A percentile compares a stretch with the other conserved stretches of the same genome.
Conservation (phyloP, 2,888 invertebrate species). For the Hemithea aestivaria region DNA sequence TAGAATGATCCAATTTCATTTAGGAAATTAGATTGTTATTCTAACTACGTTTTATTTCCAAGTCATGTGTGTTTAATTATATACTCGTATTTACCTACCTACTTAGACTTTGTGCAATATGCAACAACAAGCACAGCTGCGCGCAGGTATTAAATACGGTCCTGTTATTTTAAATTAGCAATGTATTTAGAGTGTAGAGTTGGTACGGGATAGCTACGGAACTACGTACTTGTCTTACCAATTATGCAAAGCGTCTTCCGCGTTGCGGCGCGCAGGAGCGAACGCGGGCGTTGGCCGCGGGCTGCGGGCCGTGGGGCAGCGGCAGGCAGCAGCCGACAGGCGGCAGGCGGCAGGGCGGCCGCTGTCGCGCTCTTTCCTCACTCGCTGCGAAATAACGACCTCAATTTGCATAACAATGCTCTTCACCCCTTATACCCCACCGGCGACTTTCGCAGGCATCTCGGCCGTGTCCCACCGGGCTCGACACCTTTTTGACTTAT, state of each 20-base stretch:
- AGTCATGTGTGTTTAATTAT: no score
- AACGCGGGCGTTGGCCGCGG: constrained; percentile 32
- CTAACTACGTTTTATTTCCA: no score
- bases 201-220: constrained; percentile 14
- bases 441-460: constrained; percentile 70
- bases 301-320: constrained; percentile 35
- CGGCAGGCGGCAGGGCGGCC: constrained; percentile 50
- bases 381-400: constrained; percentile 78
- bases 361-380: constrained; percentile 75
- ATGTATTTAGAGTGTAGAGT: constrained; percentile 7
- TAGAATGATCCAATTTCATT: no score
- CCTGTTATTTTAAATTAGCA: constrained; percentile 6
- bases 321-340: constrained; percentile 20
- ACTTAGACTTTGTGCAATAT: no score
- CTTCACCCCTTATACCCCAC: constrained; percentile 75
- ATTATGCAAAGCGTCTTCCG: constrained; percentile 77
- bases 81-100: no score
- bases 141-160: no score
- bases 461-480: constrained; percentile 64
- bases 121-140: no score
- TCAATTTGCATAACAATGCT: constrained; percentile 79
- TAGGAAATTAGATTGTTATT: no score
- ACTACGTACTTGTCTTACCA: constrained; percentile 66
- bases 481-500: constrained; percentile 58
- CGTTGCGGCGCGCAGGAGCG: constrained; percentile 58